Evolutionary conservation across 2,797 vertebrate species (phyloP), one percentile per base, ranked within the genome.

Genomic region (Danionella dracula): DNA sequence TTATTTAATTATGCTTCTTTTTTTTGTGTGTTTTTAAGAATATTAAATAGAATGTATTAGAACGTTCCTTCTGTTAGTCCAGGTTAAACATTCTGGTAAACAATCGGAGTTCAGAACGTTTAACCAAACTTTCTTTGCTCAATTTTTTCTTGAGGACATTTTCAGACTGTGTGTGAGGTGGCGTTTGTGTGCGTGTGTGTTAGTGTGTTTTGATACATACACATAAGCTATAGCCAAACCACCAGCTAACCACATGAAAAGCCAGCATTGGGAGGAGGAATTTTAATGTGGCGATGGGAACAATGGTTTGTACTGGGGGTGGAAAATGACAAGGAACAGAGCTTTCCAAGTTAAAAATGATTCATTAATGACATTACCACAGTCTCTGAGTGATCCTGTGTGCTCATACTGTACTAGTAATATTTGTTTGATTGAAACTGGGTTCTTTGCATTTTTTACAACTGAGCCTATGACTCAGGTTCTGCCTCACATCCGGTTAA

Each of bases 251-350:
- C 88, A 87, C 88, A 89, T 87, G n/a, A 88, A 85, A 82, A 82
- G 66, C 16, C 8, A 72, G 82, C 82, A 85, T 74, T 77, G 79
- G 82, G 81, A 86, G 84, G 77, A 76, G 81, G 85, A 86, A 85
- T 89, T 84, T 88, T 87, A 83, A 85, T 88, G 84, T 82, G 83
- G 83, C 81, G 86, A 87, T 83, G 82, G 79, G 84, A 86, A 89
- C 86, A 88, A 88, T 85, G 79, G 85, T 87, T 87, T 84, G 82
- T 82, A 83, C 83, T 85, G 84, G 86, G 81, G 81, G 81, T 71
- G 83, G 81, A 84, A 70, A 81, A 79, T 79, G 82, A 84, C 81
- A 79, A 81, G 79, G 84, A 84, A 79, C 80, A 83, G 81, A 84
- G 59, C 77, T 76, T 78, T 77, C 76, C 76, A 71, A 73, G 83